phyloP scores from a whole-genome alignment of 2,888 invertebrate genomes.

The Ligdia adustata region DNA sequence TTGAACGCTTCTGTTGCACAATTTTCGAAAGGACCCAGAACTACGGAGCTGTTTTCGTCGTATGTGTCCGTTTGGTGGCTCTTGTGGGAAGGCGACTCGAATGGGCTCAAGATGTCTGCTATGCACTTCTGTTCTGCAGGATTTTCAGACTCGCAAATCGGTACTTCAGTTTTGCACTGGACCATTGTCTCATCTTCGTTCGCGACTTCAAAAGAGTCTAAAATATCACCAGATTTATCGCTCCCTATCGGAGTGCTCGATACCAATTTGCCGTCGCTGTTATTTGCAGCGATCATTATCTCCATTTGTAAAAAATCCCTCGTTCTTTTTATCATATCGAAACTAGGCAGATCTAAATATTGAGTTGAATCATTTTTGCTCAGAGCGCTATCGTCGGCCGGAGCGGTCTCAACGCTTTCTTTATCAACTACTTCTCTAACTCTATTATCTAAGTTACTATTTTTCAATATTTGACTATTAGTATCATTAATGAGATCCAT shows the following conservation, averaged over 20 bases:
- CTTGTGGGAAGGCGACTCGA: slow-evolving; percentile 71
- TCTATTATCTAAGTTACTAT: slow-evolving; percentile 41
- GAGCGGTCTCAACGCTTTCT: slow-evolving; percentile 33
- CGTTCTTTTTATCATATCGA: slow-evolving; percentile 52
- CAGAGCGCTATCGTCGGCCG: slow-evolving; percentile 40
- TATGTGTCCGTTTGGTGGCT: slow-evolving; percentile 75
- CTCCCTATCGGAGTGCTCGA: slow-evolving; percentile 71
- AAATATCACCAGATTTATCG: slow-evolving; percentile 48
- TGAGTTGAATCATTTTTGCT: slow-evolving; percentile 67
- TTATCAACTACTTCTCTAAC: slow-evolving; percentile 20
- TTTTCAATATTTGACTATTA: slow-evolving; percentile 52
- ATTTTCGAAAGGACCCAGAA: slow-evolving; percentile 84
- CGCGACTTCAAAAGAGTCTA: slow-evolving; percentile 49
- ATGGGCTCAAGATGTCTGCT: slow-evolving; percentile 66
- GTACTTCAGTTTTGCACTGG: slow-evolving; percentile 52
- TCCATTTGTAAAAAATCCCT: slow-evolving; percentile 64
- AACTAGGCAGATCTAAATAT: slow-evolving; percentile 73
- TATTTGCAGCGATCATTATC: slow-evolving; percentile 47
- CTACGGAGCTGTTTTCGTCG: slow-evolving; percentile 81
- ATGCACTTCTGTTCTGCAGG: slow-evolving; percentile 60
- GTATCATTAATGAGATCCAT: slow-evolving; percentile 71
- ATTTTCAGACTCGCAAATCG: slow-evolving; percentile 49
- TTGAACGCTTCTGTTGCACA: slow-evolving; percentile 79
- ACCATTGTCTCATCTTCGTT: slow-evolving; percentile 44
- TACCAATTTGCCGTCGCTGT: slow-evolving; percentile 42